Evolutionary conservation across 2,797 vertebrate species (phyloP).

Genomic region (Tamandua tetradactyla): DNA sequence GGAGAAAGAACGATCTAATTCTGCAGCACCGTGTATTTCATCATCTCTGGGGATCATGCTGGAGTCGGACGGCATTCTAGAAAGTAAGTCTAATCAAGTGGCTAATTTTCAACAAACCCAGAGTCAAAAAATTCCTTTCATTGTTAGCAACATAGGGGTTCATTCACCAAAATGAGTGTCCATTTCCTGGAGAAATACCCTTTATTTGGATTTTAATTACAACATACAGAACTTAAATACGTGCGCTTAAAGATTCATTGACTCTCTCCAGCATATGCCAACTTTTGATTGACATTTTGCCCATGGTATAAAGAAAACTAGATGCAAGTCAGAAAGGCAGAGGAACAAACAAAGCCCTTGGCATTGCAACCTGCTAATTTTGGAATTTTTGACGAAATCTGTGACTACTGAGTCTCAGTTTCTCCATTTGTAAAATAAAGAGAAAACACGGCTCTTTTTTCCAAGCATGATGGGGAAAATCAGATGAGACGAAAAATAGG

Average conservation of each 20-base stretch:
- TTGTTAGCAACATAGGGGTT: background rate
- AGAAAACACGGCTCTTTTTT: background rate
- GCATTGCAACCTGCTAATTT: background rate
- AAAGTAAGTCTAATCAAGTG: constrained; percentile 43
- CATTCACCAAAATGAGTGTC: background rate
- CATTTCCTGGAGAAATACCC: background rate
- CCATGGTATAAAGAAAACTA: background rate
- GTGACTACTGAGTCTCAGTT: background rate
- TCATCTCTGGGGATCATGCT: constrained; percentile 29
- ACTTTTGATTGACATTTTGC: background rate
- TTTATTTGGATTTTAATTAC: background rate
- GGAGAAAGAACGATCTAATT: constrained; percentile 75
- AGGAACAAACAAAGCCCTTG: background rate
- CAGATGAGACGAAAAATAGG: background rate
- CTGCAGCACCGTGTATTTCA: constrained; percentile 72
- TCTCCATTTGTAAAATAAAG: background rate
- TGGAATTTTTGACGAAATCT: background rate
- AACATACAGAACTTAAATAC: background rate
- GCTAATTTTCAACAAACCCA: constrained; percentile 45
- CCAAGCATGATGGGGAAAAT: background rate
- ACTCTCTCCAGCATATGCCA: background rate
- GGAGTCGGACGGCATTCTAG: constrained; percentile 8
- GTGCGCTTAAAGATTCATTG: background rate
- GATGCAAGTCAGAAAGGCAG: background rate
- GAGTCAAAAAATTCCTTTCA: background rate